These are phyloP conservation scores for Apogon hyalosoma DNA, from an alignment of 2,797 vertebrate species.

Conservation along the genomic window DNA sequence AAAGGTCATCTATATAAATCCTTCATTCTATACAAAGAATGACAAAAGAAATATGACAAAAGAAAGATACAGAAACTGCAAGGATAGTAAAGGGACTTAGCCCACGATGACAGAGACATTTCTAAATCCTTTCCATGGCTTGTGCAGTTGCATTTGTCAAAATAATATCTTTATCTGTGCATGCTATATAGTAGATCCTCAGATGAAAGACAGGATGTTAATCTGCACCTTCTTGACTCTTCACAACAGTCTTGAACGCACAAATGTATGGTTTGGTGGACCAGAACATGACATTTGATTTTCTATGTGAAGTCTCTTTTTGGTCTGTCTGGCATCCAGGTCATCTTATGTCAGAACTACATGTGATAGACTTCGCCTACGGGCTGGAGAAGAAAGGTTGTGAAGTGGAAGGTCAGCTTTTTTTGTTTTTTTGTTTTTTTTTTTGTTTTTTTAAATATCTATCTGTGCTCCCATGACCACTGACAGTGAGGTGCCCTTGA, in stretches of 20 bases:
- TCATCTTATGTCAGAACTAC: neutral
- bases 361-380: constrained; percentile 5
- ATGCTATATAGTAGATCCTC: too few relatives aligned
- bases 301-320: neutral
- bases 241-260: neutral
- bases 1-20: too few relatives aligned
- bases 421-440: neutral
- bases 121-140: too few relatives aligned
- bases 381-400: constrained; percentile 9
- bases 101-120: too few relatives aligned
- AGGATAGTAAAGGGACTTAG: too few relatives aligned
- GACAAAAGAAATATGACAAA: too few relatives aligned
- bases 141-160: too few relatives aligned
- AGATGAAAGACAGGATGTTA: too few relatives aligned
- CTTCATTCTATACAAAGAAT: too few relatives aligned
- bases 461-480: constrained; percentile 40
- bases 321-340: neutral
- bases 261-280: neutral
- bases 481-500: constrained; percentile 62
- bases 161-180: neutral
- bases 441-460: neutral
- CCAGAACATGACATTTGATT: constrained; percentile 19
- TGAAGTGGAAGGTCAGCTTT: constrained; percentile 24
- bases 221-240: neutral
- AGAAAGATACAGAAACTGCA: too few relatives aligned